Percentiles rank a stretch among this genome's conserved stretches.
Evolutionary conservation across 2,113 vertebrate species (phyloP).

Genomic region (Urocolius indicus): DNA sequence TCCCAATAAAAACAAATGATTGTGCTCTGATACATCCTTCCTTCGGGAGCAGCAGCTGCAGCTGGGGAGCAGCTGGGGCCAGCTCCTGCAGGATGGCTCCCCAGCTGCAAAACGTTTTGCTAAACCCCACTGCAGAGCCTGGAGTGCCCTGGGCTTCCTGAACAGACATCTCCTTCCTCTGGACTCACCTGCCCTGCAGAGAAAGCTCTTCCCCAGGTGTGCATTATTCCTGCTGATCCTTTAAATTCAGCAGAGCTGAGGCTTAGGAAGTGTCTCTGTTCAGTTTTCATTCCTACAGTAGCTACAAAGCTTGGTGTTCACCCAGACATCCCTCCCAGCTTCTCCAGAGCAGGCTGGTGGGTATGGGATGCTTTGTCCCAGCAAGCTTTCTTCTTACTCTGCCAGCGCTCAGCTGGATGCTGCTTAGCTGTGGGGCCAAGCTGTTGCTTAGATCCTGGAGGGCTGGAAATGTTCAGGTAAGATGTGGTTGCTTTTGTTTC

Average conservation of each 20-base stretch:
- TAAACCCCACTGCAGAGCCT: neutral
- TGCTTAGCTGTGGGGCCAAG: neutral
- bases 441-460: neutral
- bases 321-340: neutral
- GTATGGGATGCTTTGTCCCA: neutral
- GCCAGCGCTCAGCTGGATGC: neutral
- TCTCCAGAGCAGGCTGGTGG: neutral
- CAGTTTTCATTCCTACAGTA: neutral
- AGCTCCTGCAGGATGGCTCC: neutral
- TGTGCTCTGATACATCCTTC: constrained; percentile 50
- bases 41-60: constrained; percentile 41
- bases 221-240: neutral
- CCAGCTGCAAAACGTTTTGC: neutral
- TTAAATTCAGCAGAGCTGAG: neutral
- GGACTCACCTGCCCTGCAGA: neutral
- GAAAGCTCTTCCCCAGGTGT: neutral
- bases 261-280: fast-evolving
- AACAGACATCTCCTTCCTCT: neutral
- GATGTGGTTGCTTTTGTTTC: neutral
- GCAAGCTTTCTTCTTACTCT: neutral
- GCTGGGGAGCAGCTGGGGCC: constrained; percentile 60
- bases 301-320: neutral
- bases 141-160: neutral
- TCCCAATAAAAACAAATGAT: constrained; percentile 66
- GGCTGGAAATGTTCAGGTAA: neutral